Percentiles rank a stretch among this genome's conserved stretches.
Evolutionary conservation across 2,888 invertebrate genomes (phyloP).

Genomic region (Drosophila nr. fundita): DNA sequence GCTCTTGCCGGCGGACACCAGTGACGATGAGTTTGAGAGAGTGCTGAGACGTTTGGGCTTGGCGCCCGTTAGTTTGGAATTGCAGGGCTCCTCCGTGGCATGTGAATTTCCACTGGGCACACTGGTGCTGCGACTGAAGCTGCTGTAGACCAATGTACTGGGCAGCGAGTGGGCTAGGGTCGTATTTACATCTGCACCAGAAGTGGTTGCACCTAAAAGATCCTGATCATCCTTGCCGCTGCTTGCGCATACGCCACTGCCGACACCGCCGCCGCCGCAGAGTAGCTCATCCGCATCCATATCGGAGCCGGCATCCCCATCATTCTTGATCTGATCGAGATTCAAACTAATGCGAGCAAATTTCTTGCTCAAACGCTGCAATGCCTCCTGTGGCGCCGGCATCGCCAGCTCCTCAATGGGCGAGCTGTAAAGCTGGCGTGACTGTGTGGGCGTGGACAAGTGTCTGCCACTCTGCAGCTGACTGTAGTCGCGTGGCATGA

Average conservation of each 20-base stretch:
- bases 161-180: slow-evolving; percentile 75
- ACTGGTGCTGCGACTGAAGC: slow-evolving; percentile 67
- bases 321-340: slow-evolving; percentile 80
- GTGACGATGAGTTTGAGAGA: slow-evolving; percentile 75
- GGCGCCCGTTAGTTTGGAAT: slow-evolving; percentile 77
- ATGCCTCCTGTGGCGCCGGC: slow-evolving; percentile 66
- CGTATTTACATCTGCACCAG: slow-evolving; percentile 30
- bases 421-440: slow-evolving; percentile 79
- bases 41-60: slow-evolving; percentile 83
- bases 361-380: slow-evolving; percentile 77
- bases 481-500: slow-evolving; percentile 77
- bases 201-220: slow-evolving; percentile 21
- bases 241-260: not conserved
- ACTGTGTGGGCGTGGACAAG: slow-evolving; percentile 60
- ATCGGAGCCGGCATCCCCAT: slow-evolving; percentile 50
- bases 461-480: slow-evolving; percentile 69
- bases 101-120: slow-evolving; percentile 52
- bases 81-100: slow-evolving; percentile 43
- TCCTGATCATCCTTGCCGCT: slow-evolving; percentile 40
- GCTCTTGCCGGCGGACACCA: slow-evolving; percentile 71
- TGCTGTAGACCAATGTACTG: slow-evolving; percentile 66
- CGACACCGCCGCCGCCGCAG: slow-evolving; percentile 13
- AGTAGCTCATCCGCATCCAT: slow-evolving; percentile 56
- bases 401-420: slow-evolving; percentile 77
- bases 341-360: slow-evolving; percentile 82